Base-by-base conservation (phyloP, 2,888 invertebrate species). In the Drosophila pegasa region DNA sequence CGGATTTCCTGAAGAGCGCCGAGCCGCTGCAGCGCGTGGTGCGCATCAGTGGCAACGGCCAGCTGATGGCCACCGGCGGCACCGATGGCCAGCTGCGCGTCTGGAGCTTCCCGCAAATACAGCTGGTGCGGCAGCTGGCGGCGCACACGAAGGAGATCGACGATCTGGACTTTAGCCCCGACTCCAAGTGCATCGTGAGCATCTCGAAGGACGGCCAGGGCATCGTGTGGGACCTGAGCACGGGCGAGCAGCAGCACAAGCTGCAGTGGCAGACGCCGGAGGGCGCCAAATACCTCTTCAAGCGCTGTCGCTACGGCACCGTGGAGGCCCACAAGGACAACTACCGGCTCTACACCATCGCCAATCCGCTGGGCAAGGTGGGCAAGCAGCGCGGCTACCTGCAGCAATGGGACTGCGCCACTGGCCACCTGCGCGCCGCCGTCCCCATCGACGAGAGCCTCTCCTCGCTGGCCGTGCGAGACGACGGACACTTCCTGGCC, bases 121-220 rank as follows among this genome's bases (percentile, higher is more conserved):
- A 95, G 56, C 94, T 95, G 76, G 89, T 95, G 20, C 94, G 94
- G 84, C 95, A 95, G 78, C 93, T 98, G 10, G 93, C 95, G 85
- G 97, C 95, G 35, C 98, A 98, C 88, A 94, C 94, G 58, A 97
- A 97, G 92, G 98, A 98, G 94, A 96, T 99, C 74, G 98, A 98
- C 89, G 98, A 98, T 92, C 92, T 99, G 57, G 98, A 98, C 93
- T 96, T 98, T 90, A 97, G 96, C 92, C 95, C 96, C 2, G 95
- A 95, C 88, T 95, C 96, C 70, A 94, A 94, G 56, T 93, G 95
- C 90, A 92, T 98, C 56, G 96, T 96, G 55, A 97, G 97, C 82
- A 96, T 98, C 75, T 96, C 97, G 0, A 97, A 98, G 93, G 98
- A 98, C 93, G 96, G 96, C 4, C 94, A 95, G 78, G 97, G 96